These are phyloP conservation scores for Pterophyllum scalare DNA, from an alignment of 2,113 vertebrate genomes.

Conservation along the genomic window DNA sequence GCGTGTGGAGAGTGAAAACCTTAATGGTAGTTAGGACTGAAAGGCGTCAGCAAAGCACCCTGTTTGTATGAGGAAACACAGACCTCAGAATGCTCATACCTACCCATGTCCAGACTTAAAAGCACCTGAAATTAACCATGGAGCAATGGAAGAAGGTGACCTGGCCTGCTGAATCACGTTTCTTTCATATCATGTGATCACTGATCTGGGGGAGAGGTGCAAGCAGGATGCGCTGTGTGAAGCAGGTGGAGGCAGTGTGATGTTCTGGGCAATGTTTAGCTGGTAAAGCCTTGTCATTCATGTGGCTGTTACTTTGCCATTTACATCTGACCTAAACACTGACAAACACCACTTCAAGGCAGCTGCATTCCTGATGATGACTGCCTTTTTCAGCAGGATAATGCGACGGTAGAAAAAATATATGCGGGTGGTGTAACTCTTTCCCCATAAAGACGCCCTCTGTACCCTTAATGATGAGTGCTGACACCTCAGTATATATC, in stretches of 20 bases:
- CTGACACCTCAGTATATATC: too few species aligned
- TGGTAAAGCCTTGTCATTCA: neutral
- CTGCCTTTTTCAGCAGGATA: neutral
- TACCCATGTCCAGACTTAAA: neutral
- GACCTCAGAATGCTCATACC: neutral
- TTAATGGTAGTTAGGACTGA: neutral
- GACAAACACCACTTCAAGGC: neutral
- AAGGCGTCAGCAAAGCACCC: neutral
- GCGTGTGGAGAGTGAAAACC: neutral
- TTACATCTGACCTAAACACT: neutral
- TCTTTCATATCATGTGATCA: neutral
- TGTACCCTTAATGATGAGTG: too few species aligned
- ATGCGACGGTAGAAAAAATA: too few species aligned
- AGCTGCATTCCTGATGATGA: neutral
- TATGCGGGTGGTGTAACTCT: rapidly evolving
- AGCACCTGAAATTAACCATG: rapidly evolving
- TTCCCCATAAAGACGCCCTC: too few species aligned
- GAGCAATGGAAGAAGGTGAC: neutral
- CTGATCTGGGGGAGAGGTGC: neutral
- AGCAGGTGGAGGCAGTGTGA: neutral
- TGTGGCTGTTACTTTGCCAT: neutral
- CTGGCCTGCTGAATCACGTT: neutral
- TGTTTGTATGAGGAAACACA: neutral
- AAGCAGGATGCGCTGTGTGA: neutral
- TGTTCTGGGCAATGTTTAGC: neutral